phyloP scores from a whole-genome alignment of 2,797 vertebrate genomes.

The Tapirus indicus region DNA sequence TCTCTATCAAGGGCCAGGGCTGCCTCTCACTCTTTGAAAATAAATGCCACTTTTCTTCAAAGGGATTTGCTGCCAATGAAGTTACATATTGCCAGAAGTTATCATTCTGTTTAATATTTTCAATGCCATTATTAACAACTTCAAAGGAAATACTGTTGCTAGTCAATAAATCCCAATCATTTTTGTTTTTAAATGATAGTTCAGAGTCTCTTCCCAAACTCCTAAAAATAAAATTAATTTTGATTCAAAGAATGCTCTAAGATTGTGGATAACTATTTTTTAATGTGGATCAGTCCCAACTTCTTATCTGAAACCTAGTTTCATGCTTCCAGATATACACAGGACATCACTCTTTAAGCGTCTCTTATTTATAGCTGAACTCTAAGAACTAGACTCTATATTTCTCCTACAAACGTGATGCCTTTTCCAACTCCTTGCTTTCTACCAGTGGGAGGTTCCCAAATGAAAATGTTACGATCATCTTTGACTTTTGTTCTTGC shows the following conservation, averaged over 20 bases:
- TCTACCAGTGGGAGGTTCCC: not conserved
- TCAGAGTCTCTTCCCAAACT: not conserved
- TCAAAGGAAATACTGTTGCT: not conserved
- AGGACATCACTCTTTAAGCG: not conserved
- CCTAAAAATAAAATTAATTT: not conserved
- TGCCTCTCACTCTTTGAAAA: not conserved
- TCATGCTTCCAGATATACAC: not conserved
- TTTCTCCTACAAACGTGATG: not conserved
- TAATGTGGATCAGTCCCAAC: not conserved
- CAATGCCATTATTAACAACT: not conserved
- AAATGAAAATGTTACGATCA: not conserved
- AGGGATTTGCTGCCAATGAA: not conserved
- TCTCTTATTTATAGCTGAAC: not conserved
- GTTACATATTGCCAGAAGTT: not conserved
- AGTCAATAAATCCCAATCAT: not conserved
- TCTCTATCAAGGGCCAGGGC: not conserved
- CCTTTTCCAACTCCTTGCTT: not conserved
- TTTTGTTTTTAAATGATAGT: not conserved
- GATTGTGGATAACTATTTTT: not conserved
- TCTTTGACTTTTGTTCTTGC: not conserved
- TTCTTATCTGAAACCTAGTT: not conserved
- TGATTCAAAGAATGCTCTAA: not conserved
- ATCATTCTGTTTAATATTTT: conserved; percentile 29
- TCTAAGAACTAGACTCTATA: not conserved
- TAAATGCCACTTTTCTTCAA: not conserved